These are phyloP conservation scores for Trematomus bernacchii DNA, from an alignment of 2,797 vertebrate species.

Conservation along the genomic window DNA sequence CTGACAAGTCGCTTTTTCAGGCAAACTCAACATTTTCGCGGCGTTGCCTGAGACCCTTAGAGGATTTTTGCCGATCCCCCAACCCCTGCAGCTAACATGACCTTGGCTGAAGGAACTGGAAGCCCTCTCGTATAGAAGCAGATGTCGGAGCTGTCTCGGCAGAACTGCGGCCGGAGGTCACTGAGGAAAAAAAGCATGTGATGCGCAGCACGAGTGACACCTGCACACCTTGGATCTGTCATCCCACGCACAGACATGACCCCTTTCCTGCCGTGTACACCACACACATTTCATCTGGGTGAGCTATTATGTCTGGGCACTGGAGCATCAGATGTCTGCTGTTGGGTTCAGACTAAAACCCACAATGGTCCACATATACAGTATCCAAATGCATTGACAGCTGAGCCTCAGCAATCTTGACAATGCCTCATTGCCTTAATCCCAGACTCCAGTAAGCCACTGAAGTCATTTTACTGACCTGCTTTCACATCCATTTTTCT, in stretches of 20 bases:
- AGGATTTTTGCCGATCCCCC: conserved; percentile 29
- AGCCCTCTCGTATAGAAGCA: conserved; percentile 21
- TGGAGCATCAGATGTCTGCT: conserved; percentile 6
- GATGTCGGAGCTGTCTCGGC: conserved; percentile 39
- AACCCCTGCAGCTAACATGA: conserved; percentile 34
- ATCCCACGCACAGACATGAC: conserved; percentile 31
- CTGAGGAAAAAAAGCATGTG: conserved; percentile 22
- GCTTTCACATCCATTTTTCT: conserved; percentile 29
- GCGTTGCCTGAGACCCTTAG: conserved; percentile 40
- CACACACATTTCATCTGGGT: conserved; percentile 5
- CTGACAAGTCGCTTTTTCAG: conserved; percentile 62
- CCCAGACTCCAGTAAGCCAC: conserved; percentile 24
- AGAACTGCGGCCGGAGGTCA: conserved; percentile 41
- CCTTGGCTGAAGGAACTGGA: conserved; percentile 52
- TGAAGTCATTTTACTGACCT: conserved; percentile 41
- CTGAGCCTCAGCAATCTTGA: conserved; percentile 15
- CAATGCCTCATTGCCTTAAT: conserved; percentile 42
- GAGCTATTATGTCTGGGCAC: conserved; percentile 5
- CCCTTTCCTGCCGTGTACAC: not conserved
- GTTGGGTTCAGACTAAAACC: conserved; percentile 1
- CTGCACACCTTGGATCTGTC: conserved; percentile 31
- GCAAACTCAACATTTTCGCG: conserved; percentile 56
- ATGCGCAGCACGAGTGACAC: conserved; percentile 44
- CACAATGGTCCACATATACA: conserved; percentile 4
- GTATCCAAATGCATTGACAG: not conserved